Evolutionary conservation across 1,140 invertebrate genomes (phyloP).

Genomic region (honey bee (Apis mellifera)): DNA sequence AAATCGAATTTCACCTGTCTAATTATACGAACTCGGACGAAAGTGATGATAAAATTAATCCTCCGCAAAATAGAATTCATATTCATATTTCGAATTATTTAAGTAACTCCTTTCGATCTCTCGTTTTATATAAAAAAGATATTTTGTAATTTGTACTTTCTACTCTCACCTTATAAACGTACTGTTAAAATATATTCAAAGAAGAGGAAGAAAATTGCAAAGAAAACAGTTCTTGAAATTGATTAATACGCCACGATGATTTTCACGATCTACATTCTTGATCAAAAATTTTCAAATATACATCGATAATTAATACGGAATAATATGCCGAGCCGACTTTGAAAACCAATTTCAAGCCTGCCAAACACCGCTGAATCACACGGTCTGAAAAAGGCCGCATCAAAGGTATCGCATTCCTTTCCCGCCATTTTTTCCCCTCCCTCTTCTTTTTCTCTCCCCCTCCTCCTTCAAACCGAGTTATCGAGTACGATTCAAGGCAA

Average conservation of each 20-base stretch:
- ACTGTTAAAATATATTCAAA: background rate
- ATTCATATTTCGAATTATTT: too few relatives aligned
- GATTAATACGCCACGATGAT: background rate
- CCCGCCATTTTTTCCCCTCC: too few relatives aligned
- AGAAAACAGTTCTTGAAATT: background rate
- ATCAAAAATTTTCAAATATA: background rate
- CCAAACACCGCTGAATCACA: background rate
- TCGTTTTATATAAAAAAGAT: too few relatives aligned
- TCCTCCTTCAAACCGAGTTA: background rate
- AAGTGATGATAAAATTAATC: background rate
- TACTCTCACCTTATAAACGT: too few relatives aligned
- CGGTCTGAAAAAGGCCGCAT: background rate
- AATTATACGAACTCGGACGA: conserved; percentile 1
- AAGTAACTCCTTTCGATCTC: too few relatives aligned
- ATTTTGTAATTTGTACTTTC: too few relatives aligned
- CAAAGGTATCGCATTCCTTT: background rate
- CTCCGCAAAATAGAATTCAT: too few relatives aligned
- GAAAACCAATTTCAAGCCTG: background rate
- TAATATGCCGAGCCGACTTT: background rate
- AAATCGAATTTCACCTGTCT: conserved; percentile 23
- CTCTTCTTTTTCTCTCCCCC: too few relatives aligned
- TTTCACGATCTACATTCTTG: too few relatives aligned
- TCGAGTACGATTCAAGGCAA: conserved; percentile 7
- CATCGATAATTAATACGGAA: background rate
- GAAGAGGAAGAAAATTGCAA: background rate